These are phyloP conservation scores for Cataglyphis altisquamis DNA, from an alignment of 2,888 invertebrate species.

Conservation along the genomic window DNA sequence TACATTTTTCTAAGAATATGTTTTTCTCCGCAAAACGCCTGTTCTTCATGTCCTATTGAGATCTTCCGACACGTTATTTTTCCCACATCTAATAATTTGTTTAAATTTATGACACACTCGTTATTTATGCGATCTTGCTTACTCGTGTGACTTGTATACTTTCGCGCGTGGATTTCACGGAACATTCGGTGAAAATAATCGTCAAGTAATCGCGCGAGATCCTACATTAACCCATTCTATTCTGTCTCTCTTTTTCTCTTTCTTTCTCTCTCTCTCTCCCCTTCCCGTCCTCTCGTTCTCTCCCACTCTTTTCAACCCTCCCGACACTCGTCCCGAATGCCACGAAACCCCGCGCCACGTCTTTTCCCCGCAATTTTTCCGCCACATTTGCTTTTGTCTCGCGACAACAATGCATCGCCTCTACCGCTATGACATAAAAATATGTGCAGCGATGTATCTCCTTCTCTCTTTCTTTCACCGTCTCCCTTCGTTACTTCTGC, in stretches of 20 bases:
- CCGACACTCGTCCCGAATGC: constrained; percentile 62
- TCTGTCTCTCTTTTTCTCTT: constrained; percentile 30
- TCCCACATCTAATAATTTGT: constrained; percentile 70
- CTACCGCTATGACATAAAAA: constrained; percentile 85
- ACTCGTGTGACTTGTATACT: constrained; percentile 52
- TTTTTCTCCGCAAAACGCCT: background rate
- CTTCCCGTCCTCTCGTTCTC: constrained; percentile 40
- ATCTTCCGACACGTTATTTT: constrained; percentile 5
- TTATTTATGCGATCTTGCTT: constrained; percentile 54
- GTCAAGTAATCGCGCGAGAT: constrained; percentile 78
- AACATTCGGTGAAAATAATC: constrained; percentile 71
- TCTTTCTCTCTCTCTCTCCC: constrained; percentile 42
- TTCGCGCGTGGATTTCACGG: constrained; percentile 61
- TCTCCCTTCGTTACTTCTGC: constrained; percentile 57
- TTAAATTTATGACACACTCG: constrained; percentile 50
- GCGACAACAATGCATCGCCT: constrained; percentile 86
- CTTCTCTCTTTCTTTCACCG: constrained; percentile 53
- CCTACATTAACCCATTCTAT: constrained; percentile 81
- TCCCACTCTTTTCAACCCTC: constrained; percentile 66
- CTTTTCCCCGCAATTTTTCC: constrained; percentile 84
- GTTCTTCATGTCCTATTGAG: background rate
- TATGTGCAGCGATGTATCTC: constrained; percentile 81
- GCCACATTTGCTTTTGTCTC: constrained; percentile 86
- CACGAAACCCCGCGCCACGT: constrained; percentile 74
- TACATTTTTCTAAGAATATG: background rate